These are phyloP conservation scores for Agrypnus murinus DNA, from an alignment of 2,888 invertebrate species.

Conservation along the genomic window DNA sequence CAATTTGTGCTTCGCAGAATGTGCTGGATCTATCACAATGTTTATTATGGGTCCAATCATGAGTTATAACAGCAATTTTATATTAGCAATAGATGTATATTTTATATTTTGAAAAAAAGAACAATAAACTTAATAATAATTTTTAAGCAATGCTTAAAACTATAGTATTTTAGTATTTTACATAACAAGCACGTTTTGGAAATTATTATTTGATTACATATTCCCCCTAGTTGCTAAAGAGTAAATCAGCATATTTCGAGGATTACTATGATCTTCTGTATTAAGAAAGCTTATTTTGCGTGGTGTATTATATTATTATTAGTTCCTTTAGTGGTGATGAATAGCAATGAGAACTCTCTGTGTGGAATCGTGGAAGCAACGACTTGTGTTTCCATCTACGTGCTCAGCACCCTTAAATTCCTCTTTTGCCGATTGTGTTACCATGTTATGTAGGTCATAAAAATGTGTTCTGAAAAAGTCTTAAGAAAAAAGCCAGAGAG, in stretches of 20 bases:
- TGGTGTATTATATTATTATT: constrained; percentile 20
- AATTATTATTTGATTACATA: background rate
- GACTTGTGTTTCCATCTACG: constrained; percentile 24
- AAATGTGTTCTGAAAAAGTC: background rate
- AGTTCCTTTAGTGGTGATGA: constrained; percentile 31
- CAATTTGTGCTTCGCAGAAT: background rate
- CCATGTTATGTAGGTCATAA: constrained; percentile 15
- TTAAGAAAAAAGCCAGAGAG: background rate
- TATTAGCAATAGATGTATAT: too few relatives aligned
- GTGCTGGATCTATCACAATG: background rate
- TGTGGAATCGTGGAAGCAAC: constrained; percentile 15
- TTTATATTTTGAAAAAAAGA: too few relatives aligned
- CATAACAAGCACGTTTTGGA: too few relatives aligned
- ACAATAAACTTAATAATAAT: too few relatives aligned
- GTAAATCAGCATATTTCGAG: background rate
- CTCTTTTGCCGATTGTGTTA: background rate
- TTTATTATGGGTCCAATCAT: background rate
- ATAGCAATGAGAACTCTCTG: constrained; percentile 26
- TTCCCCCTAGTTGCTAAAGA: background rate
- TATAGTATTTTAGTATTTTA: too few relatives aligned
- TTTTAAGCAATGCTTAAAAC: too few relatives aligned
- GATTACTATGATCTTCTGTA: constrained; percentile 11
- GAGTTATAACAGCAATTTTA: background rate
- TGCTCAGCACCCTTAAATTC: background rate
- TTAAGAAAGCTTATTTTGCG: constrained; percentile 3